Evolutionary conservation across 2,888 invertebrate species (phyloP).

Genomic region (Helleia helle): DNA sequence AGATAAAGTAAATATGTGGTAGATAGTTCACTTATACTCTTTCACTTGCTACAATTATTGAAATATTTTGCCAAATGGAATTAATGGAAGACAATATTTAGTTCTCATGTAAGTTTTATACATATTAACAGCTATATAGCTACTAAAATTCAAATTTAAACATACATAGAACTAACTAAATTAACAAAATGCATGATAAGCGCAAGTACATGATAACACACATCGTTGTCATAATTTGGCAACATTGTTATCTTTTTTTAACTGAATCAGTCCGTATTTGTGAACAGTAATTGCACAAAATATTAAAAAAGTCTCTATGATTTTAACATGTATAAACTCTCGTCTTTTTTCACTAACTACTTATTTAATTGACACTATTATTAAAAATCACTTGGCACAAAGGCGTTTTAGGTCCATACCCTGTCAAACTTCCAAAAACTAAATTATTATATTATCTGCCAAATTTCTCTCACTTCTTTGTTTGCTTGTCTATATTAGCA

Average conservation of each 20-base stretch:
- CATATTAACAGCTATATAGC: slow-evolving; percentile 34
- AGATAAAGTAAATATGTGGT: slow-evolving; percentile 33
- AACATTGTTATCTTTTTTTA: slow-evolving; percentile 31
- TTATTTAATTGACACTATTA: slow-evolving; percentile 68
- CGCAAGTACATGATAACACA: slow-evolving; percentile 26
- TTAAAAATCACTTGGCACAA: slow-evolving; percentile 72
- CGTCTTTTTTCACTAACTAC: slow-evolving; percentile 56
- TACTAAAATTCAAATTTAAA: slow-evolving; percentile 45
- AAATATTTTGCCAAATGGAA: slow-evolving; percentile 58
- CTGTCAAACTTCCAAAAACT: slow-evolving; percentile 58
- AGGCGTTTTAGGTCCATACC: slow-evolving; percentile 71
- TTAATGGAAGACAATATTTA: slow-evolving; percentile 60
- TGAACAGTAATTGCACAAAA: slow-evolving; percentile 59
- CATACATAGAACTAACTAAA: slow-evolving; percentile 55
- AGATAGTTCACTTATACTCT: slow-evolving; percentile 31
- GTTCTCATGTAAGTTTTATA: slow-evolving; percentile 27
- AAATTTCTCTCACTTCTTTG: slow-evolving; percentile 59
- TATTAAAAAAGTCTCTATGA: slow-evolving; percentile 54
- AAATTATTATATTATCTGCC: slow-evolving; percentile 46
- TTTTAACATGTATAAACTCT: slow-evolving; percentile 58
- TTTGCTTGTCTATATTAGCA: slow-evolving; percentile 26
- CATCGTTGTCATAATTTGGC: slow-evolving; percentile 36
- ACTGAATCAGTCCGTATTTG: slow-evolving; percentile 39
- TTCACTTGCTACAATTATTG: slow-evolving; percentile 63
- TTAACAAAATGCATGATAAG: slow-evolving; percentile 65